Percentiles rank a stretch among this genome's conserved stretches.
Conservation (phyloP, 2,888 invertebrate genomes). For the Habroteleia sp. region DNA sequence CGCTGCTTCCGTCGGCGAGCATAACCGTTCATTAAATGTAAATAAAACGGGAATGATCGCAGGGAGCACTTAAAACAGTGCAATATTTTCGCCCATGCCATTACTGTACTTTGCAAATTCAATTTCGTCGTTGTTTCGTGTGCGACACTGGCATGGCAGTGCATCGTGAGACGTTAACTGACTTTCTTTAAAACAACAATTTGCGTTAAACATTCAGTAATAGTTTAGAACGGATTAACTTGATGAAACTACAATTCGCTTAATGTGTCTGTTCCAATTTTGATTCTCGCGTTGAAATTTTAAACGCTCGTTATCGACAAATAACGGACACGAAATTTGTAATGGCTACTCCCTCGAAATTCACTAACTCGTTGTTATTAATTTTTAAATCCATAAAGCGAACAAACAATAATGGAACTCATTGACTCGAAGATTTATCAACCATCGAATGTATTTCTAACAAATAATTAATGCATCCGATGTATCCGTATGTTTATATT, state of each 20-base stretch:
- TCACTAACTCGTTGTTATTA: too few species aligned
- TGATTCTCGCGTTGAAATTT: conserved; percentile 1
- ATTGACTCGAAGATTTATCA: too few species aligned
- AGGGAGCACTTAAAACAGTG: conserved; percentile 30
- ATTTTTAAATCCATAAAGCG: too few species aligned
- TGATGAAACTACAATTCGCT: neutral
- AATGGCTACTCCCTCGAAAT: neutral
- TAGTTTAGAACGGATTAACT: conserved; percentile 24
- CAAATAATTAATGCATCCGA: too few species aligned
- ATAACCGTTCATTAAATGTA: conserved; percentile 47
- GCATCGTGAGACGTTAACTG: conserved; percentile 19
- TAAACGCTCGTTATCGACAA: neutral
- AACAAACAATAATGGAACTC: too few species aligned
- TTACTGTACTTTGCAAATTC: conserved; percentile 38
- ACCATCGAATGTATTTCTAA: too few species aligned
- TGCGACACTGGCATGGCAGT: conserved; percentile 8
- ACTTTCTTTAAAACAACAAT: conserved; percentile 43
- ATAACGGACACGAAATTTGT: neutral
- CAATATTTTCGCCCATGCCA: conserved; percentile 29
- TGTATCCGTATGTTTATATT: too few species aligned
- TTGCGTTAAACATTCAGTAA: conserved; percentile 24
- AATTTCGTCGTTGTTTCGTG: conserved; percentile 32
- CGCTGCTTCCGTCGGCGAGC: conserved; percentile 11
- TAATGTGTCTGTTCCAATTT: conserved; percentile 2
- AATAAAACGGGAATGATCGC: conserved; percentile 38